These are phyloP conservation scores for Stegastes partitus DNA, from an alignment of 2,113 vertebrate genomes.

Conservation along the genomic window DNA sequence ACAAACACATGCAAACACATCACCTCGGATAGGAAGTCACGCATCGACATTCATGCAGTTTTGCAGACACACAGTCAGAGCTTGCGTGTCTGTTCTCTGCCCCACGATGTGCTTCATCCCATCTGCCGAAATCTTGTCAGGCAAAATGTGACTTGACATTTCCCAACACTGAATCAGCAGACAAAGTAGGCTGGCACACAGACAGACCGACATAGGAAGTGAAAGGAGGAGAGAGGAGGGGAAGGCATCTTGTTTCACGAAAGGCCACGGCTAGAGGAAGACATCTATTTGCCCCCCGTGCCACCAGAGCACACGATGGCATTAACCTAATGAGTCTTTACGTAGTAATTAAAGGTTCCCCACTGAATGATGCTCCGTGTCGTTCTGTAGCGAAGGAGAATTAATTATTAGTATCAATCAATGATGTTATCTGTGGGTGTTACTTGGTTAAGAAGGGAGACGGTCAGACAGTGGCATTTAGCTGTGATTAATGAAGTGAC, in stretches of 20 bases:
- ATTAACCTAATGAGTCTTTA: slow-evolving; percentile 84
- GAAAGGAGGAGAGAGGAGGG: not conserved
- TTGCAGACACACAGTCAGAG: slow-evolving; percentile 10
- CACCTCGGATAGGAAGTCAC: not conserved
- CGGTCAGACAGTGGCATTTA: slow-evolving; percentile 81
- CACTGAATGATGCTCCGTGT: slow-evolving; percentile 73
- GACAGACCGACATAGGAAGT: slow-evolving; percentile 33
- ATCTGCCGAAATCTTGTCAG: slow-evolving; percentile 65
- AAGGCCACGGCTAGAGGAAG: slow-evolving; percentile 75
- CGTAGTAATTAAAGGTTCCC: slow-evolving; percentile 82
- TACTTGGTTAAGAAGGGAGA: slow-evolving; percentile 76
- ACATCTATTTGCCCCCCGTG: slow-evolving; percentile 67
- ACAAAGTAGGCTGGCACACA: slow-evolving; percentile 51
- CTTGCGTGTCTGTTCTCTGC: slow-evolving; percentile 4
- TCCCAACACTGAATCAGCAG: slow-evolving; percentile 73
- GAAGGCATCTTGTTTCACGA: slow-evolving; percentile 52
- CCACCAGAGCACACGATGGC: slow-evolving; percentile 60
- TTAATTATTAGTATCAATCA: slow-evolving; percentile 87
- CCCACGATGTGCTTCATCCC: slow-evolving; percentile 41
- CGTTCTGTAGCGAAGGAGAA: slow-evolving; percentile 72
- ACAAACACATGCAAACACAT: slow-evolving; percentile 5
- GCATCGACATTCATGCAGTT: not conserved
- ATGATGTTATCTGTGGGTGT: slow-evolving; percentile 81
- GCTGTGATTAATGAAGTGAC: slow-evolving; percentile 87
- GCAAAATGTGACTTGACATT: slow-evolving; percentile 76